phyloP scores from a whole-genome alignment of 2,797 vertebrate species.

The Cichlasoma orientale region DNA sequence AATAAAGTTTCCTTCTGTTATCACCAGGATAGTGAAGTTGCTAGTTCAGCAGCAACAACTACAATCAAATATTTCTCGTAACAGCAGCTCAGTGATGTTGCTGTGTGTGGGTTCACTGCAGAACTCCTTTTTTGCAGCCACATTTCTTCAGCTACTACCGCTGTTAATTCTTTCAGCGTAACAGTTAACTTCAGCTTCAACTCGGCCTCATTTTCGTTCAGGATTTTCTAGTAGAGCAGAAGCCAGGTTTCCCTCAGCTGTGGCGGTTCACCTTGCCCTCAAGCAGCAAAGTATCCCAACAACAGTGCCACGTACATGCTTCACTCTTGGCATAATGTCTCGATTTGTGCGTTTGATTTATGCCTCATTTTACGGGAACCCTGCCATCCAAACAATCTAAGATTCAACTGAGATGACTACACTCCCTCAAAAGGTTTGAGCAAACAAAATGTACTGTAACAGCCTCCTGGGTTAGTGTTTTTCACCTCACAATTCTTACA shows the following conservation, averaged over 20 bases:
- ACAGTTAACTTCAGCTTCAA: neutral
- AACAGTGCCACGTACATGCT: neutral
- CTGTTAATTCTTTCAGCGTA: neutral
- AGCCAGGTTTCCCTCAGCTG: neutral
- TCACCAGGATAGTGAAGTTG: neutral
- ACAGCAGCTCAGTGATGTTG: too few species aligned
- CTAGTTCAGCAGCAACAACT: neutral
- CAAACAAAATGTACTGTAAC: neutral
- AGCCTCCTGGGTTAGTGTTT: neutral
- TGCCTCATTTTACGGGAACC: neutral
- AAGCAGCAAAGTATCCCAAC: neutral
- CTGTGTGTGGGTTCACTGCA: neutral
- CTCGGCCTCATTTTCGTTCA: neutral
- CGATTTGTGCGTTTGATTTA: neutral
- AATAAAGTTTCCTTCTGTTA: neutral
- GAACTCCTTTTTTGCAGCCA: neutral
- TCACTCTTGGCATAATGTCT: neutral
- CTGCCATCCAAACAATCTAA: neutral
- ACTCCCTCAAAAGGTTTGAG: neutral
- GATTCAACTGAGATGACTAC: fast-evolving
- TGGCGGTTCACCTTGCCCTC: neutral
- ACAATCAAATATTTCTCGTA: neutral
- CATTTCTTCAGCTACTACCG: neutral
- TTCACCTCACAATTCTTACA: neutral
- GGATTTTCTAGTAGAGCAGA: neutral